phyloP scores from a whole-genome alignment of 2,113 vertebrate species.

The Ciconia stormi region DNA sequence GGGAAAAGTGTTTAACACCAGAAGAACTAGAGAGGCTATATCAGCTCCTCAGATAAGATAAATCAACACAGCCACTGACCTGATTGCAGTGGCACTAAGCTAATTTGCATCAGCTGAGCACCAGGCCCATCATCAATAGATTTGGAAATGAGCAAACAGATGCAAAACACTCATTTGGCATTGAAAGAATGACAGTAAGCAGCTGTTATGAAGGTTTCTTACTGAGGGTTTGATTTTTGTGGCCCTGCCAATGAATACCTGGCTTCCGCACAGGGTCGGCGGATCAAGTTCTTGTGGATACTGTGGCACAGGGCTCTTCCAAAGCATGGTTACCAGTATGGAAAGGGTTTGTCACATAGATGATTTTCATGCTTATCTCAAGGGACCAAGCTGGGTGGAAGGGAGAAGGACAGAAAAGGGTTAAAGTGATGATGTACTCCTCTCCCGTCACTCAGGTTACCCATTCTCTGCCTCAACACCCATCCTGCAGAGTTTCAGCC shows the following conservation, averaged over 20 bases:
- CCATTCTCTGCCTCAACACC: not conserved
- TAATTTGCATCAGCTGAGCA: conserved; percentile 1
- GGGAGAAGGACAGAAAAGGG: not conserved
- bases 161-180: not conserved
- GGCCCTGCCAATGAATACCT: not conserved
- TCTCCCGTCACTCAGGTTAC: not conserved
- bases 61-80: not conserved
- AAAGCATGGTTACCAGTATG: not conserved
- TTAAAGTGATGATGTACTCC: not conserved
- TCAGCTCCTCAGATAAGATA: not conserved
- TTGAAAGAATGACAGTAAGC: not conserved
- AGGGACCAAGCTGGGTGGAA: not conserved
- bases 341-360: not conserved
- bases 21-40: not conserved
- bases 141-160: not conserved
- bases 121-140: not conserved
- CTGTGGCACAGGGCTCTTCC: not conserved
- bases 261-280: not conserved
- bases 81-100: not conserved
- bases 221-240: not conserved
- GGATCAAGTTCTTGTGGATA: not conserved
- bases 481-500: not conserved
- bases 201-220: not conserved
- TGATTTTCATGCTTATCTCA: not conserved
- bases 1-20: not conserved